These are phyloP conservation scores for Rhynchonycteris naso DNA, from an alignment of 2,797 vertebrate genomes.

Conservation along the genomic window DNA sequence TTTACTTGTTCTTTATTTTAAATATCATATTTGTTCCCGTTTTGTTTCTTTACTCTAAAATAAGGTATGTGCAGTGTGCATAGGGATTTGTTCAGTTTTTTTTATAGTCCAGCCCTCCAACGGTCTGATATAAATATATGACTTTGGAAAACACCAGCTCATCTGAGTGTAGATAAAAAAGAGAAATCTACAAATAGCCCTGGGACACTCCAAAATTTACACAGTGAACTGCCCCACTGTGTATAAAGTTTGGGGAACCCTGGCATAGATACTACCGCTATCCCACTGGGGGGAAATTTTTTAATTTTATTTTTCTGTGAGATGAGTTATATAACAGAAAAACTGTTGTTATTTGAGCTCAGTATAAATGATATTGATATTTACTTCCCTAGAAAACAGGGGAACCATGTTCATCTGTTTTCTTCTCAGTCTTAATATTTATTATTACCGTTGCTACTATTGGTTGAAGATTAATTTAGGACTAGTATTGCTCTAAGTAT, in stretches of 20 bases:
- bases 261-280: not conserved
- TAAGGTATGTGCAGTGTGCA: too few relatives aligned
- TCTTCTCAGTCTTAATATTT: not conserved
- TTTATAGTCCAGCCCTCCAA: too few relatives aligned
- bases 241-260: too few relatives aligned
- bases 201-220: not conserved
- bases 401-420: not conserved
- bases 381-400: not conserved
- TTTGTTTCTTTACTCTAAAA: too few relatives aligned
- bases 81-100: too few relatives aligned
- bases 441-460: not conserved
- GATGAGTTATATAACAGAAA: not conserved
- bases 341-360: not conserved
- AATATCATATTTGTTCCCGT: too few relatives aligned
- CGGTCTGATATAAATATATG: not conserved
- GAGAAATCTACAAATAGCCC: not conserved
- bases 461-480: not conserved
- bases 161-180: not conserved
- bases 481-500: not conserved
- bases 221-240: too few relatives aligned
- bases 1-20: too few relatives aligned
- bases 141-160: not conserved
- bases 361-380: constrained; percentile 31
- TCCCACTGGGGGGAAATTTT: not conserved
- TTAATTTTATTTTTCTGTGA: constrained; percentile 34